Evolutionary conservation across 1,140 invertebrate species (phyloP).

Genomic region (Eubasilissa regina): DNA sequence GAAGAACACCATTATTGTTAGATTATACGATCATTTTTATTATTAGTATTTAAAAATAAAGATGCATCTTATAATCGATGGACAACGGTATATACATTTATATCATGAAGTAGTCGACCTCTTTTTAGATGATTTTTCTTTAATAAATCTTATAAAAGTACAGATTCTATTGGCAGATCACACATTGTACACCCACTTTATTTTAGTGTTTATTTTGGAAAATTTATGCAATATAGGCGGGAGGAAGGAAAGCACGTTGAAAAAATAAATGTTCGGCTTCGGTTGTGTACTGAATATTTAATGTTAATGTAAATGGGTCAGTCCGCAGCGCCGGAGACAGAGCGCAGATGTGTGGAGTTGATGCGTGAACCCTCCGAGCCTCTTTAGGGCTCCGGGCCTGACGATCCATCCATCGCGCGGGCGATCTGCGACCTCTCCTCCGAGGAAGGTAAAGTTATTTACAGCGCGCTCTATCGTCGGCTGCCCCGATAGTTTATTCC

Average conservation of each 20-base stretch:
- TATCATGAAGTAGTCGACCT: too few relatives aligned
- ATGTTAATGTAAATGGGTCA: slow-evolving; percentile 58
- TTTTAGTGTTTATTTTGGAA: slow-evolving; percentile 18
- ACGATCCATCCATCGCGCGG: slow-evolving; percentile 6
- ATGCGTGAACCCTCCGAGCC: slow-evolving; percentile 30
- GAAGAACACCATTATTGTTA: too few relatives aligned
- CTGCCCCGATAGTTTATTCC: neutral
- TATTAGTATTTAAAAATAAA: too few relatives aligned
- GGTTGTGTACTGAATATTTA: slow-evolving; percentile 54
- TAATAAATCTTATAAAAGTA: too few relatives aligned
- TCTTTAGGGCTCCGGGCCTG: slow-evolving; percentile 15
- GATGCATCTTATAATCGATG: too few relatives aligned
- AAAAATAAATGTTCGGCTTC: slow-evolving; percentile 54
- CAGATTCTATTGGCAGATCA: neutral
- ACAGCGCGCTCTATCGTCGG: neutral
- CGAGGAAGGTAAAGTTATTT: neutral
- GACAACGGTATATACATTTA: too few relatives aligned
- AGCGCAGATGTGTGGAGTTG: slow-evolving; percentile 50
- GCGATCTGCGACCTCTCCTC: slow-evolving; percentile 3
- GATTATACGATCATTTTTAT: too few relatives aligned
- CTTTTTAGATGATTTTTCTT: too few relatives aligned
- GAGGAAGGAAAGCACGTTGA: slow-evolving; percentile 12
- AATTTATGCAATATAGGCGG: slow-evolving; percentile 47
- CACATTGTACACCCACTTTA: neutral
- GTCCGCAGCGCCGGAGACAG: slow-evolving; percentile 46